A percentile compares a stretch with the other conserved stretches of the same genome.
Conservation (phyloP, 2,888 invertebrate species). For the Hipparchia sbordonii region DNA sequence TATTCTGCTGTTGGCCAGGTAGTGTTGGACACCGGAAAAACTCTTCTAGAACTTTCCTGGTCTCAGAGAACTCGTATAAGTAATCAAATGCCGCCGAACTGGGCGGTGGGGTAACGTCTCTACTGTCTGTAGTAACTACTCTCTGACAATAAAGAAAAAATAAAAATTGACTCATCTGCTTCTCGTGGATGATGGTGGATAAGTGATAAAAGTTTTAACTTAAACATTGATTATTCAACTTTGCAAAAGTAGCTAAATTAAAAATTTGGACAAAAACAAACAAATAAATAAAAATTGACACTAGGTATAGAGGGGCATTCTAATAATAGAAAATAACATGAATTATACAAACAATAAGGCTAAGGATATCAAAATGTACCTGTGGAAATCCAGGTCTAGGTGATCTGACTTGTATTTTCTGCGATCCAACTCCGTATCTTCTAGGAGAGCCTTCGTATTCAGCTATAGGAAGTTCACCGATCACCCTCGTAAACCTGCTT, state of each 20-base stretch:
- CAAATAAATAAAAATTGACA: too few relatives aligned
- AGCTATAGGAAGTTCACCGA: conserved; percentile 94
- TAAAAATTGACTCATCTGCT: background rate
- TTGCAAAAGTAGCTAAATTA: too few relatives aligned
- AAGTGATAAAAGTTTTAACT: too few relatives aligned
- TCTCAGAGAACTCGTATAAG: conserved; percentile 95
- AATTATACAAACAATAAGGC: too few relatives aligned
- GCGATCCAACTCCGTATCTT: conserved; percentile 90
- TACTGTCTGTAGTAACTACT: conserved; percentile 73
- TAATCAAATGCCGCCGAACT: conserved; percentile 90
- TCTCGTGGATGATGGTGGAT: too few relatives aligned
- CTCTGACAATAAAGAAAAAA: conserved; percentile 58
- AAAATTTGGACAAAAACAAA: too few relatives aligned
- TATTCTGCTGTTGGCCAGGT: conserved; percentile 60
- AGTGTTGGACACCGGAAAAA: conserved; percentile 92
- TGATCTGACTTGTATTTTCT: conserved; percentile 87
- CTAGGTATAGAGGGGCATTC: too few relatives aligned
- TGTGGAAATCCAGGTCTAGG: conserved; percentile 95
- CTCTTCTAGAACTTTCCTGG: conserved; percentile 94
- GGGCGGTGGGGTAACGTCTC: conserved; percentile 73
- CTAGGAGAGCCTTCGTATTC: conserved; percentile 96
- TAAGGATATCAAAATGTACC: conserved; percentile 49
- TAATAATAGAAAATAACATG: too few relatives aligned
- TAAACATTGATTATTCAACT: too few relatives aligned
- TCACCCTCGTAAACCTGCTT: conserved; percentile 84